phyloP scores from a whole-genome alignment of 2,113 vertebrate species.

The Rafetus swinhoei region DNA sequence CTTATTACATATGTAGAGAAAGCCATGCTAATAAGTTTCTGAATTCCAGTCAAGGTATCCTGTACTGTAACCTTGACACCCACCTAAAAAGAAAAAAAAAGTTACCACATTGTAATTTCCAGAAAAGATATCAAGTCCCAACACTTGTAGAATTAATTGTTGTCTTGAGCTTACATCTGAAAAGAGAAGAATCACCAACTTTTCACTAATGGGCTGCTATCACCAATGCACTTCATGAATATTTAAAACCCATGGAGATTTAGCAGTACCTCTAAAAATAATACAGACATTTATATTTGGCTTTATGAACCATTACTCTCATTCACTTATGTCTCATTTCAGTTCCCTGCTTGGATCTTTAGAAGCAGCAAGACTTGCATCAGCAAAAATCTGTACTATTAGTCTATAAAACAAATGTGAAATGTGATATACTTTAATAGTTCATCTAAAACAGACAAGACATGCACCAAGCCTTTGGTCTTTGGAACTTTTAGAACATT shows the following conservation, averaged over 20 bases:
- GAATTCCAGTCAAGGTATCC: slow-evolving; percentile 69
- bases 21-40: slow-evolving; percentile 81
- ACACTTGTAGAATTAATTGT: not conserved
- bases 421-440: not conserved
- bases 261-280: not conserved
- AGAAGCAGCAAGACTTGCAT: not conserved
- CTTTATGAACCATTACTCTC: not conserved
- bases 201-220: not conserved
- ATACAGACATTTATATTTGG: not conserved
- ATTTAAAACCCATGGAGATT: not conserved
- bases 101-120: not conserved
- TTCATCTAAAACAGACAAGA: not conserved
- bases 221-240: not conserved
- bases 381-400: not conserved
- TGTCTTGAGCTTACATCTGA: not conserved
- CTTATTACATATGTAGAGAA: slow-evolving; percentile 84
- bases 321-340: not conserved
- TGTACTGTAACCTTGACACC: slow-evolving; percentile 80
- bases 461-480: not conserved
- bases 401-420: not conserved
- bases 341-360: not conserved
- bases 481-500: not conserved
- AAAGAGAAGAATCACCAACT: not conserved
- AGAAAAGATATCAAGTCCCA: not conserved
- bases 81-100: slow-evolving; percentile 72